Percentiles rank a stretch among this genome's conserved stretches.
Evolutionary conservation across 2,113 vertebrate genomes (phyloP).

Genomic region (Malurus cyaneus): DNA sequence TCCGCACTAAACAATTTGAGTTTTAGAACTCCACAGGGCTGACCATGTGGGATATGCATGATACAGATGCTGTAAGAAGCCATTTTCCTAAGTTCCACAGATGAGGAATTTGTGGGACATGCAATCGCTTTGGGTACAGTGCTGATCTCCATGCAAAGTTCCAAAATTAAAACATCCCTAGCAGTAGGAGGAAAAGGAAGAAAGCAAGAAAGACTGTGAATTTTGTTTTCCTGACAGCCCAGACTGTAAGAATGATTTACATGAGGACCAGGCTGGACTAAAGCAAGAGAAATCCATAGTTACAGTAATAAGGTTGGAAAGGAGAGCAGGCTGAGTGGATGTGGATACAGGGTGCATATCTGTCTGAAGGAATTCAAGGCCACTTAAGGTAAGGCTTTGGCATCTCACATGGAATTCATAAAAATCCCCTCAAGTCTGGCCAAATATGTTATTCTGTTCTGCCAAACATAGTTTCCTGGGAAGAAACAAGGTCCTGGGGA

Average conservation of each 20-base stretch:
- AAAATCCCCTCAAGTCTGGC: background rate
- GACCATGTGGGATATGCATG: background rate
- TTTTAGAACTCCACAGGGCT: background rate
- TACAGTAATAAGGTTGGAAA: background rate
- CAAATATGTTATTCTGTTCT: background rate
- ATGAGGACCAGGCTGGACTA: background rate
- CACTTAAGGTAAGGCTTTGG: background rate
- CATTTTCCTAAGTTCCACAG: background rate
- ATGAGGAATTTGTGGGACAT: background rate
- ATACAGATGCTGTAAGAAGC: background rate
- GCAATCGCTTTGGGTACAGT: background rate
- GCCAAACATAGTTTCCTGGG: background rate
- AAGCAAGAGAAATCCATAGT: background rate
- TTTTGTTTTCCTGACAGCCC: background rate
- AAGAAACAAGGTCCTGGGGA: background rate
- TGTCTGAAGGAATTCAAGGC: background rate
- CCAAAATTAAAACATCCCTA: background rate
- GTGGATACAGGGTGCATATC: background rate
- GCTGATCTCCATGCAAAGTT: background rate
- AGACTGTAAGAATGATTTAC: background rate
- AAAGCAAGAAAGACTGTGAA: background rate
- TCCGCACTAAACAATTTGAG: background rate
- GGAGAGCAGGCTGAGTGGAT: background rate
- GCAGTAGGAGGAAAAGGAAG: background rate
- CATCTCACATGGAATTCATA: conserved; percentile 11